Conservation (phyloP, 1,140 invertebrate genomes). For the Melipona quadrifasciata region DNA sequence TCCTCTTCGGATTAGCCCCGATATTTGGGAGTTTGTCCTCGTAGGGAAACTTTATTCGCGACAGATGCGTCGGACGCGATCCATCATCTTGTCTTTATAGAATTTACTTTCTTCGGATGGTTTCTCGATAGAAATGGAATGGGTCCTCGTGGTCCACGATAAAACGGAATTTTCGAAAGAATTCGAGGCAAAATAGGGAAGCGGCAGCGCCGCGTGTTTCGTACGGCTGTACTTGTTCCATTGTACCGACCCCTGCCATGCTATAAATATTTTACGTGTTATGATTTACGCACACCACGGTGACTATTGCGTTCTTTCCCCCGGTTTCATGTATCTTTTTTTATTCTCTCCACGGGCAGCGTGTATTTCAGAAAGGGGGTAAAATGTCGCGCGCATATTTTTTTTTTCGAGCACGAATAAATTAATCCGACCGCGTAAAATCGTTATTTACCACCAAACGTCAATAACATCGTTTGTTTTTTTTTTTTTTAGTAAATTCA, state of each 20-base stretch:
- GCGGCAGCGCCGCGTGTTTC: slow-evolving; percentile 53
- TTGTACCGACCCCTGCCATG: slow-evolving; percentile 42
- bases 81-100: neutral
- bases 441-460: neutral
- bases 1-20: neutral
- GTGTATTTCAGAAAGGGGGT: slow-evolving; percentile 33
- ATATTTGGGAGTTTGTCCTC: neutral
- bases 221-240: slow-evolving; percentile 53
- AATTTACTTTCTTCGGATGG: neutral
- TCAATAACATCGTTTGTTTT: neutral
- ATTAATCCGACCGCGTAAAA: neutral
- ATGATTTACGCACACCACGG: slow-evolving; percentile 60
- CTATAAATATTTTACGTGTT: slow-evolving; percentile 66
- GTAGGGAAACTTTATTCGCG: neutral
- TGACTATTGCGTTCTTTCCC: slow-evolving; percentile 54
- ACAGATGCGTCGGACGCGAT: slow-evolving; percentile 18
- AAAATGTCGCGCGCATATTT: slow-evolving; percentile 6
- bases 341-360: slow-evolving; percentile 23
- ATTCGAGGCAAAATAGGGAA: slow-evolving; percentile 46
- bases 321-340: slow-evolving; percentile 52
- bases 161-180: slow-evolving; percentile 40
- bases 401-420: slow-evolving; percentile 24
- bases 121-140: slow-evolving; percentile 39
- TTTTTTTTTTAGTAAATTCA: neutral
- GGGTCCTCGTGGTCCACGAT: slow-evolving; percentile 22